A percentile compares a stretch with the other conserved stretches of the same genome.
Evolutionary conservation across 2,113 vertebrate genomes (phyloP).

Genomic region (Labrus mixtus): DNA sequence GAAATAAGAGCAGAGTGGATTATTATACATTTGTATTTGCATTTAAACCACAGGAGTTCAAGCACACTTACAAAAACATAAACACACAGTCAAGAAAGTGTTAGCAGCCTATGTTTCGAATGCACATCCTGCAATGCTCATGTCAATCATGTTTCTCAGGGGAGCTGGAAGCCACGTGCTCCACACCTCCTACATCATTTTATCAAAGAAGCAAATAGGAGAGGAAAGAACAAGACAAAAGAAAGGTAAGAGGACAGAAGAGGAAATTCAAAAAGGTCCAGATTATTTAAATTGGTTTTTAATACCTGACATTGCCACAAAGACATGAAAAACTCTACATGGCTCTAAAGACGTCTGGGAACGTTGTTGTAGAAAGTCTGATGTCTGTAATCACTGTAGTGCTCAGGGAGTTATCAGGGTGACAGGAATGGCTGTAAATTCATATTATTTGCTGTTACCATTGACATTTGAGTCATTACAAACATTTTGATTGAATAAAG

Average conservation of each 20-base stretch:
- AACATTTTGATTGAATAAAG: too few species aligned
- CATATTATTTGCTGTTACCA: too few species aligned
- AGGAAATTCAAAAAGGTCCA: neutral
- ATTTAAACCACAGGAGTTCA: neutral
- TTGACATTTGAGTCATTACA: too few species aligned
- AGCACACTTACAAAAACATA: conserved; percentile 8
- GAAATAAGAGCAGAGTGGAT: conserved; percentile 37
- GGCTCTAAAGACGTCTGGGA: neutral
- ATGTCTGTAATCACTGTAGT: too few species aligned
- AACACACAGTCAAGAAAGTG: neutral
- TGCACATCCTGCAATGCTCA: conserved; percentile 68
- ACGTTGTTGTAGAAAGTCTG: too few species aligned
- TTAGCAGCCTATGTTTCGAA: conserved; percentile 55
- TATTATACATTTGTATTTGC: neutral
- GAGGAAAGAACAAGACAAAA: conserved; percentile 8
- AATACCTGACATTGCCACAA: neutral
- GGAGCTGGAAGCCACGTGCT: conserved; percentile 33
- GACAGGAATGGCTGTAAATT: neutral
- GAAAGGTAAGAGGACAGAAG: neutral
- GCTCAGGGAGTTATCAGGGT: neutral
- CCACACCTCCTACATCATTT: conserved; percentile 37
- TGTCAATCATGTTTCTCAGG: conserved; percentile 60
- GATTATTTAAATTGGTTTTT: neutral
- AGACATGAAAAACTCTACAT: conserved; percentile 27
- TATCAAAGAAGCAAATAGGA: conserved; percentile 2